These are phyloP conservation scores for Chaetophractus vellerosus DNA, from an alignment of 2,797 vertebrate species.

Conservation along the genomic window DNA sequence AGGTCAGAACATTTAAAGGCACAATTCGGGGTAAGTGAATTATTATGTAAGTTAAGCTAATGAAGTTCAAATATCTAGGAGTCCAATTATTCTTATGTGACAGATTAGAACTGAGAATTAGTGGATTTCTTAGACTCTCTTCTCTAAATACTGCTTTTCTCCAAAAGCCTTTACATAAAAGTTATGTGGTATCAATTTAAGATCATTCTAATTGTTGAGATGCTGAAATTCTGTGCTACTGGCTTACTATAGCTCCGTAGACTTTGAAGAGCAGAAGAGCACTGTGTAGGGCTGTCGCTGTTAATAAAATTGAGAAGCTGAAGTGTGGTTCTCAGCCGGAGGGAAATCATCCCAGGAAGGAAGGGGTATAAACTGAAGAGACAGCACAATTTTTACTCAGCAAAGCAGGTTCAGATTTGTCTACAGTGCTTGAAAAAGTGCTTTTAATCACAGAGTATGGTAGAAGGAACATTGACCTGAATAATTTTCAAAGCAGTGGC, in stretches of 20 bases:
- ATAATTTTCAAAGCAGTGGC: neutral
- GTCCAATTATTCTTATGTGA: neutral
- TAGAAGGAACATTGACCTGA: neutral
- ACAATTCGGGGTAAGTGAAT: neutral
- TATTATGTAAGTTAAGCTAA: slow-evolving; percentile 39
- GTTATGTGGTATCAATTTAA: neutral
- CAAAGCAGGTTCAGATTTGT: neutral
- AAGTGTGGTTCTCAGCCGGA: neutral
- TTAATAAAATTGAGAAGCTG: neutral
- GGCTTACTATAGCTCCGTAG: neutral
- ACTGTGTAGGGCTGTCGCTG: neutral
- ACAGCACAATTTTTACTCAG: neutral
- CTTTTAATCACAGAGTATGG: neutral
- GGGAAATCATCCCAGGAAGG: neutral
- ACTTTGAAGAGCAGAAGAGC: neutral
- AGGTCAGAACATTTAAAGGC: neutral
- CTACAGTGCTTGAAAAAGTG: neutral
- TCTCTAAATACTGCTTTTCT: neutral
- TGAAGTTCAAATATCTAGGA: neutral
- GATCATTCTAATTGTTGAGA: neutral
- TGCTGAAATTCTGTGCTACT: neutral
- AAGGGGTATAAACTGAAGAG: neutral
- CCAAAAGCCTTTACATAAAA: neutral
- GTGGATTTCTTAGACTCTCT: neutral
- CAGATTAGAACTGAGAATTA: neutral